A percentile compares a stretch with the other conserved stretches of the same genome.
These are phyloP conservation scores for Channa striata DNA, from an alignment of 2,797 vertebrate genomes.

Conservation along the genomic window DNA sequence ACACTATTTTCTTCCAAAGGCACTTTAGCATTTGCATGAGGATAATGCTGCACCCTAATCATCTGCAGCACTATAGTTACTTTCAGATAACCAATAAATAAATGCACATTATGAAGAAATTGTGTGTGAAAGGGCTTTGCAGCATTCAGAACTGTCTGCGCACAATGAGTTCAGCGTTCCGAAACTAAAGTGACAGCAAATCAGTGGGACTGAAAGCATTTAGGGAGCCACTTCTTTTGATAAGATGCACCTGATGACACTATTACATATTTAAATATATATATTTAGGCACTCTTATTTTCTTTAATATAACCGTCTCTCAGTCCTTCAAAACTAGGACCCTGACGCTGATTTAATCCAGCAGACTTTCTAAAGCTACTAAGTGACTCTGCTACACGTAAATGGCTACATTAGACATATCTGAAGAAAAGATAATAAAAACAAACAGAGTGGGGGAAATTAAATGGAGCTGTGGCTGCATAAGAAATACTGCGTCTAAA, in stretches of 20 bases:
- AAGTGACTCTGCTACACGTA: constrained; percentile 38
- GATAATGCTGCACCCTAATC: constrained; percentile 37
- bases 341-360: constrained; percentile 32
- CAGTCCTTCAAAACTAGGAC: constrained; percentile 1
- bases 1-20: constrained; percentile 24
- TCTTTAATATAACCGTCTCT: constrained; percentile 6
- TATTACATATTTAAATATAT: neutral
- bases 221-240: constrained; percentile 20
- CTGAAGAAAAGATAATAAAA: constrained; percentile 54
- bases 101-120: constrained; percentile 17
- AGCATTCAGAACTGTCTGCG: constrained; percentile 1
- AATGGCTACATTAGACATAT: constrained; percentile 55
- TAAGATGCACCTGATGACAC: constrained; percentile 15
- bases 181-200: constrained; percentile 19
- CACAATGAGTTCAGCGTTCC: constrained; percentile 16
- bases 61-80: constrained; percentile 30
- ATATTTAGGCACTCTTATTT: constrained; percentile 11
- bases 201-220: constrained; percentile 20
- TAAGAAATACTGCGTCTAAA: constrained; percentile 45
- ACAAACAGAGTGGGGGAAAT: constrained; percentile 34
- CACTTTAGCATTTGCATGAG: constrained; percentile 17
- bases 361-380: constrained; percentile 26
- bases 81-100: constrained; percentile 32
- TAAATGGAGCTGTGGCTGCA: constrained; percentile 56
- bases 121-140: constrained; percentile 15